These are phyloP conservation scores for Podotricha telesiphe DNA, from an alignment of 2,888 invertebrate genomes.

Conservation along the genomic window DNA sequence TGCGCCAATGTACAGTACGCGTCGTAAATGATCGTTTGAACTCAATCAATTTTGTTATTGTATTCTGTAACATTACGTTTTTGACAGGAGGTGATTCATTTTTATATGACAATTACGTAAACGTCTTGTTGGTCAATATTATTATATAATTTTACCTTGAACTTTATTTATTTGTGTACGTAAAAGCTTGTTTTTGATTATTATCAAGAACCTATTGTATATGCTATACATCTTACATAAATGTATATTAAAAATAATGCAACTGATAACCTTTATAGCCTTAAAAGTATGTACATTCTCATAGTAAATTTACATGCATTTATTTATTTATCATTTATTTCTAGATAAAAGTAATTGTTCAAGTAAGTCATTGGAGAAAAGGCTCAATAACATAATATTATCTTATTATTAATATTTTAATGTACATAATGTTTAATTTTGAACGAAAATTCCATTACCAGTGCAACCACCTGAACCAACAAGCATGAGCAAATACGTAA, in stretches of 20 bases:
- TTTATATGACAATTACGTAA: neutral
- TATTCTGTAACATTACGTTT: constrained; percentile 6
- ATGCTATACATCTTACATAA: neutral
- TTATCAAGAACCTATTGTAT: neutral
- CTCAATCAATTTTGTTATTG: neutral
- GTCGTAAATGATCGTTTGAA: neutral
- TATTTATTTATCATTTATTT: neutral
- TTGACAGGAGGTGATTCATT: neutral
- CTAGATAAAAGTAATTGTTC: neutral
- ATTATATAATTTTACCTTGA: constrained; percentile 26
- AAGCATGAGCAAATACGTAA: neutral
- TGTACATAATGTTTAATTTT: neutral
- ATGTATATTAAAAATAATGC: too few species aligned
- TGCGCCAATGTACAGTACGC: neutral
- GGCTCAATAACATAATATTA: neutral
- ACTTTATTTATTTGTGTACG: constrained; percentile 24
- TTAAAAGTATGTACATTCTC: too few species aligned
- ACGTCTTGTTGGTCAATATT: neutral
- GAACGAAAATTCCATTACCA: neutral
- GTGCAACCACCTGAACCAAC: neutral
- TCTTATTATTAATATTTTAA: neutral
- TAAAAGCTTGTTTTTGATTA: neutral
- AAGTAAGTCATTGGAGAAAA: neutral
- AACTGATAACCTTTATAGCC: too few species aligned
- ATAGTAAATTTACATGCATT: too few species aligned